These are phyloP conservation scores for Drosophila ironensis DNA, from an alignment of 1,140 invertebrate species.

Conservation along the genomic window DNA sequence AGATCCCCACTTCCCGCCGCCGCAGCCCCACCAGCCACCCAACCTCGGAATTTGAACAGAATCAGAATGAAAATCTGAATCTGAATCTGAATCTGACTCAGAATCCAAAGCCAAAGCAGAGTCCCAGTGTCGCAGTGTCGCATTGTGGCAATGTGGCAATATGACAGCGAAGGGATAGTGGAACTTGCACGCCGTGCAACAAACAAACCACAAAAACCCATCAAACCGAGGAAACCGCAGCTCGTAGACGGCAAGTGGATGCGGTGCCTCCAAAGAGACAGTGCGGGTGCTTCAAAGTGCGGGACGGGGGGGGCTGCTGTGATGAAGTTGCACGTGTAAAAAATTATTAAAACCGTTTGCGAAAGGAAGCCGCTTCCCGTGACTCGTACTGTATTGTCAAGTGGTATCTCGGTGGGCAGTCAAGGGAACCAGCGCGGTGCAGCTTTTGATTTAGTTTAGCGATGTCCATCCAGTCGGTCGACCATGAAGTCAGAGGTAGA, in stretches of 20 bases:
- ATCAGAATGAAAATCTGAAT: not conserved
- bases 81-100: not conserved
- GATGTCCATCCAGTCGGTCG: no score
- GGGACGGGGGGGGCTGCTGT: no score
- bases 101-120: conserved; percentile 3
- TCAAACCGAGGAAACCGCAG: conserved; percentile 49
- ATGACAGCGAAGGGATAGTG: conserved; percentile 11
- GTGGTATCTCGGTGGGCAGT: no score
- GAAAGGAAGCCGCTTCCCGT: no score
- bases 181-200: conserved; percentile 31
- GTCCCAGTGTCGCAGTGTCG: conserved; percentile 3
- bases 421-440: no score
- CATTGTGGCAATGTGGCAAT: conserved; percentile 6
- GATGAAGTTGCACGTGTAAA: not conserved
- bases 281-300: not conserved
- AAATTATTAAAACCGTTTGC: no score
- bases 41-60: conserved; percentile 32
- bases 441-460: no score
- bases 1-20: not conserved
- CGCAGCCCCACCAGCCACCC: not conserved
- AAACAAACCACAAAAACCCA: conserved; percentile 55
- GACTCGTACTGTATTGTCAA: no score
- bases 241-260: conserved; percentile 21
- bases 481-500: no score
- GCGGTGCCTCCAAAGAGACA: not conserved